phyloP scores from a whole-genome alignment of 2,113 vertebrate genomes.

The Platichthys flesus region DNA sequence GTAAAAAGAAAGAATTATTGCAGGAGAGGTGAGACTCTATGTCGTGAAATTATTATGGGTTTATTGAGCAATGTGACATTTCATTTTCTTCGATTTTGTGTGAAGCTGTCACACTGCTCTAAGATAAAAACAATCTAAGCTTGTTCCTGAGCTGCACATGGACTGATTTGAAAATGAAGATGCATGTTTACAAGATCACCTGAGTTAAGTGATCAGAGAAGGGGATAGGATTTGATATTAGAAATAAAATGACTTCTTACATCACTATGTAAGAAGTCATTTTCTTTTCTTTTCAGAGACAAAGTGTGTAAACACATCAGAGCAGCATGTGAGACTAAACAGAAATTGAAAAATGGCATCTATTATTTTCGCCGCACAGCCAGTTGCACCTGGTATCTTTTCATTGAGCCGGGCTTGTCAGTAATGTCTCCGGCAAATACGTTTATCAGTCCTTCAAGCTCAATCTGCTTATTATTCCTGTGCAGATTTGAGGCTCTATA shows the following conservation, averaged over 20 bases:
- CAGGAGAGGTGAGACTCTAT: no score
- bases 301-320: not conserved
- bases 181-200: not conserved
- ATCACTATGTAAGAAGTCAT: no score
- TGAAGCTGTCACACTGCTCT: not conserved
- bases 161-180: not conserved
- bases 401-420: not conserved
- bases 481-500: not conserved
- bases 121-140: not conserved
- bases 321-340: not conserved
- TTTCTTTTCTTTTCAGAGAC: no score
- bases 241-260: slow-evolving; percentile 2
- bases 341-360: slow-evolving; percentile 21
- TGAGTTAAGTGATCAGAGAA: not conserved
- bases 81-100: not conserved
- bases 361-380: slow-evolving; percentile 11
- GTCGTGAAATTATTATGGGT: no score
- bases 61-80: not conserved
- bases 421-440: slow-evolving; percentile 22
- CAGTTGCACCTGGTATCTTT: slow-evolving; percentile 18
- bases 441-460: slow-evolving; percentile 17
- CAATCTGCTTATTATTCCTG: slow-evolving; percentile 12
- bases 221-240: slow-evolving; percentile 13
- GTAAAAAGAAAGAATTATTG: no score
- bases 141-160: not conserved